Evolutionary conservation across 2,797 vertebrate genomes (phyloP), one percentile per base, ranked within the genome.

Genomic region (Xiphorhynchus erythropygius): DNA sequence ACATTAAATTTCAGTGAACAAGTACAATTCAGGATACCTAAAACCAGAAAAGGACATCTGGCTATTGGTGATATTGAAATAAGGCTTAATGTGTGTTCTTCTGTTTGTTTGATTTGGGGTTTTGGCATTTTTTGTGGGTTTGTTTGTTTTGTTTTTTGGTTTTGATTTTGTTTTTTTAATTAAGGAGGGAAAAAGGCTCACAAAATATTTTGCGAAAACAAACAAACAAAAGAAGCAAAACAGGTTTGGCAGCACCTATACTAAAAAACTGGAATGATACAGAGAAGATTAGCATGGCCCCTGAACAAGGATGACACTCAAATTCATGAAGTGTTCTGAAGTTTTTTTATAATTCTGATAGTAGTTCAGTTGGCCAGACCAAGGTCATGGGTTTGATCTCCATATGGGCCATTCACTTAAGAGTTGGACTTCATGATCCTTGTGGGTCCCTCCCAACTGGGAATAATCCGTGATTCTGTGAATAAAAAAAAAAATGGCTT

Each of bases 221-320:
- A 11, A 11, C 37, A 37, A 37, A 37, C 35, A 44, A 44, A 18
- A 44, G 21, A 44, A 21, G 44, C 44, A 74, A 84, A 82, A 33
- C 19, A 59, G 39, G 28, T 59, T 57, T 25, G 56, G 23, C 56
- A 57, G 33, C 56, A 35, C 24, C 35, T 57, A 57, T 57, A 35
- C 56, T 25, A 25, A 57, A 37, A 57, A 25, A 35, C 10, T 35
- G 33, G 33, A 57, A 53, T 53, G 18, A 97, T 96, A 97, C 93
- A 97, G 96, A 97, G 96, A 96, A 97, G 96, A 96, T 97, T 96
- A 98, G 93, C 95, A 95, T 95, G 94, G 91, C 92, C 95, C 94
- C 96, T 96, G 95, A 80, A 90, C 94, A 96, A 97, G 97, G 95
- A 97, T 97, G 97, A 97, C 97, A 97, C 84, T 93, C 95, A 98